Percentiles rank a stretch among this genome's conserved stretches.
phyloP scores from a whole-genome alignment of 1,140 invertebrate genomes.

The Danaus melanippus region DNA sequence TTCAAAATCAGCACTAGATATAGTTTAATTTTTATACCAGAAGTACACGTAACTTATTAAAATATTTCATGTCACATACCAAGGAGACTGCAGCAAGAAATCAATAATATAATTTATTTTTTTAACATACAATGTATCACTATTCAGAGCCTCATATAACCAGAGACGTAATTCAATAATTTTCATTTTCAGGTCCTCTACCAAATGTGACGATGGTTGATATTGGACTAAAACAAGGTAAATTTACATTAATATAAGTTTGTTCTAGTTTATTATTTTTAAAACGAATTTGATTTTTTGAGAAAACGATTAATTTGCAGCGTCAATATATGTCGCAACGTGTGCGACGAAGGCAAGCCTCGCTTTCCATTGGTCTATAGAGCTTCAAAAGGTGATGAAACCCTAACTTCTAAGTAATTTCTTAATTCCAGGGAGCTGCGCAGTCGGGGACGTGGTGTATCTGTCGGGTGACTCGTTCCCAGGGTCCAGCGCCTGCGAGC shows the following conservation, averaged over 20 bases:
- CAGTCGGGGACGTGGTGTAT: conserved; percentile 76
- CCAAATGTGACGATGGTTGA: conserved; percentile 49
- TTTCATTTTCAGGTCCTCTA: conserved; percentile 45
- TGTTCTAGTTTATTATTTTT: too few relatives aligned
- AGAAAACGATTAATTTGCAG: too few relatives aligned
- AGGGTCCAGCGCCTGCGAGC: conserved; percentile 75
- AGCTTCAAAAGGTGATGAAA: neutral
- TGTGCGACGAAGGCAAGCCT: neutral
- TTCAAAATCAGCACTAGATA: too few relatives aligned
- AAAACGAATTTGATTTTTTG: too few relatives aligned
- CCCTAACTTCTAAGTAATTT: neutral
- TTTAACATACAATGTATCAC: too few relatives aligned
- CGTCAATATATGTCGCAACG: too few relatives aligned
- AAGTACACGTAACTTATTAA: too few relatives aligned
- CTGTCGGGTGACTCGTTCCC: conserved; percentile 75
- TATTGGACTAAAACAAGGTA: conserved; percentile 54
- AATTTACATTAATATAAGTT: neutral
- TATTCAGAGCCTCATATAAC: neutral
- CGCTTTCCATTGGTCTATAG: too few relatives aligned
- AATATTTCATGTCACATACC: too few relatives aligned
- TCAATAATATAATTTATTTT: too few relatives aligned
- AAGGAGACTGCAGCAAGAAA: too few relatives aligned
- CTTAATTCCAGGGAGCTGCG: conserved; percentile 64
- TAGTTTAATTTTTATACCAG: too few relatives aligned
- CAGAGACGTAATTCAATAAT: conserved; percentile 4